Conservation (phyloP, 2,888 invertebrate genomes). For the Onthophagus sagittarius region DNA sequence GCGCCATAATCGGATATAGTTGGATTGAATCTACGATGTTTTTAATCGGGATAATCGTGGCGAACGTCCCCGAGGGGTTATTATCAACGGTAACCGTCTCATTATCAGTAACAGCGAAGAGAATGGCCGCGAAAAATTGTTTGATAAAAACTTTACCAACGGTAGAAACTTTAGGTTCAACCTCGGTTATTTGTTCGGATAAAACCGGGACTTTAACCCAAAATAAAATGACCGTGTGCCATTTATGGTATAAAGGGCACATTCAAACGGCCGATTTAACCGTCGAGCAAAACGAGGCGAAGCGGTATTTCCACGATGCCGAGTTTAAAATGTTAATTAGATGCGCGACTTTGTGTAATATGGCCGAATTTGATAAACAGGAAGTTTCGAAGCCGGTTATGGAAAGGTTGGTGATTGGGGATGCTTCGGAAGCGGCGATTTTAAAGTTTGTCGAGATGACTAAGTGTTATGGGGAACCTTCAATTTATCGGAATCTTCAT, state of each 20-base stretch:
- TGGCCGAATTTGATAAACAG: slow-evolving; percentile 61
- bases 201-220: slow-evolving; percentile 73
- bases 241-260: slow-evolving; percentile 68
- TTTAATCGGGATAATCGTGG: slow-evolving; percentile 59
- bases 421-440: slow-evolving; percentile 68
- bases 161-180: slow-evolving; percentile 75
- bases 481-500: slow-evolving; percentile 47
- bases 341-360: slow-evolving; percentile 65
- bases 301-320: slow-evolving; percentile 47
- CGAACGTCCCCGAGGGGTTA: slow-evolving; percentile 79
- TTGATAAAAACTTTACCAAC: slow-evolving; percentile 76
- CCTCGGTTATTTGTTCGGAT: slow-evolving; percentile 76
- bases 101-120: slow-evolving; percentile 71
- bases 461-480: slow-evolving; percentile 39
- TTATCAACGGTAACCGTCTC: slow-evolving; percentile 76
- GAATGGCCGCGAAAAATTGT: slow-evolving; percentile 78
- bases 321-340: slow-evolving; percentile 40
- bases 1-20: slow-evolving; percentile 62
- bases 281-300: slow-evolving; percentile 35
- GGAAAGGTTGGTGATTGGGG: slow-evolving; percentile 58
- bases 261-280: slow-evolving; percentile 46
- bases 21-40: slow-evolving; percentile 70
- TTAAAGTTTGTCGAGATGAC: slow-evolving; percentile 62
- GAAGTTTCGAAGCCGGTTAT: slow-evolving; percentile 48
- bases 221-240: slow-evolving; percentile 71